Base-by-base conservation (phyloP, 2,113 vertebrate species). In the Ophiodon elongatus region DNA sequence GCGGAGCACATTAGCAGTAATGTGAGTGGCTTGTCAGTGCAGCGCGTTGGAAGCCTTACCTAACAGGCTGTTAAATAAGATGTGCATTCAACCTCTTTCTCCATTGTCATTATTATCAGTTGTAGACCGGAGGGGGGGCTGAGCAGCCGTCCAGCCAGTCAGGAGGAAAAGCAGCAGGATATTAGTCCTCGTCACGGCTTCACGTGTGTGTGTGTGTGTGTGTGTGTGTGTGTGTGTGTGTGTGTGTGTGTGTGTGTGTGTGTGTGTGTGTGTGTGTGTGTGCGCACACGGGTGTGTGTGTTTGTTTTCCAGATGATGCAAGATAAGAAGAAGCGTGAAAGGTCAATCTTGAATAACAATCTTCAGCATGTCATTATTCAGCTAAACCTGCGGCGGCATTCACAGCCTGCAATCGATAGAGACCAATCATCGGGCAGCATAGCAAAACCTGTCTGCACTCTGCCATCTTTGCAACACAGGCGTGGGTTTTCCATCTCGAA, bases 1-100 rank as follows among this genome's bases (percentile, higher is more conserved):
- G 72, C 41, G 19, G 2, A 80, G 83, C 37, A 41, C 85, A 83
- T 88, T 88, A 85, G 70, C 52, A 19, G 66, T 91, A 79, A 93
- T 89, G 83, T 83, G 83, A 85, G 80, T 84, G 81, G 89, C 91
- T 89, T 89, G 86, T 92, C 92, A 90, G 82, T 27, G 76, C 52
- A 72, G 76, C 52, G 33, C n/a, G 39, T 47, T 76, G 69, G 81
- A 78, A 64, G 88, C 83, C 74, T 75, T 81, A 85, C 82, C 88
- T 83, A 89, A 82, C 82, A 86, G 85, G 76, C 88, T 90, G 78
- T 89, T 91, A 87, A 92, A 91, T 85, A 89, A 91, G 92, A 89
- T 90, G 74, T 88, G 67, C 85, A 66, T 80, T 82, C 73, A 82
- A 52, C 76, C 86, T 79, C 67, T 65, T 81, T 85, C 71, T 59